Percentiles rank a stretch among this genome's conserved stretches.
Conservation (phyloP, 2,797 vertebrate genomes). For the Dendrocincla fuliginosa region DNA sequence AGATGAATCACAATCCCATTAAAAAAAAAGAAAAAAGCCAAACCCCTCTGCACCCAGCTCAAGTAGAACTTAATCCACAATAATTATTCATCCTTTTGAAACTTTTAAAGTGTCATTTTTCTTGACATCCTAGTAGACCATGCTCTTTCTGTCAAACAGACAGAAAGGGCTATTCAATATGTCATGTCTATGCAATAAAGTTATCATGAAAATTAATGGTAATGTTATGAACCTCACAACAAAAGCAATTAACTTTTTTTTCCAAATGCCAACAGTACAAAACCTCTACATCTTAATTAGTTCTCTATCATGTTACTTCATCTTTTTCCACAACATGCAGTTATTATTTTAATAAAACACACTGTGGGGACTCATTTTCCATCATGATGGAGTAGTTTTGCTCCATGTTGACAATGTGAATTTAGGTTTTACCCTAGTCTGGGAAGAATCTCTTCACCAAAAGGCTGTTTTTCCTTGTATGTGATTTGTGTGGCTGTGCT, state of each 20-base stretch:
- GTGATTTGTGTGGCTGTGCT: not conserved
- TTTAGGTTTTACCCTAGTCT: not conserved
- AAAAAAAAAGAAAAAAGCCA: rapidly evolving
- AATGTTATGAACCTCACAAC: not conserved
- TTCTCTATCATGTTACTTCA: not conserved
- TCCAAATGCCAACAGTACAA: constrained; percentile 1
- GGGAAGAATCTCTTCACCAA: not conserved
- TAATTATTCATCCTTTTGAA: not conserved
- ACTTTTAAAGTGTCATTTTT: not conserved
- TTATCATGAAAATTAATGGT: constrained; percentile 11
- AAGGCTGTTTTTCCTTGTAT: not conserved
- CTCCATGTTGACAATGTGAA: not conserved
- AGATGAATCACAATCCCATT: not conserved
- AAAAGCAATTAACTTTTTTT: constrained; percentile 43
- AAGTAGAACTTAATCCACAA: not conserved
- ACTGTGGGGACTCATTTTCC: not conserved
- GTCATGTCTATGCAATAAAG: not conserved
- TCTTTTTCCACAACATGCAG: not conserved
- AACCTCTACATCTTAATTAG: constrained; percentile 26
- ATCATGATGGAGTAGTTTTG: not conserved
- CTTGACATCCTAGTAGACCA: not conserved
- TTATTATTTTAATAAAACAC: not conserved
- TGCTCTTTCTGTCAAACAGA: constrained; percentile 10
- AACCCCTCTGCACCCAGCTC: not conserved
- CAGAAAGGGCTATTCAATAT: not conserved